Evolutionary conservation across 2,888 invertebrate species (phyloP), one percentile per base, ranked within the genome.

Genomic region (Watsonalla binaria): DNA sequence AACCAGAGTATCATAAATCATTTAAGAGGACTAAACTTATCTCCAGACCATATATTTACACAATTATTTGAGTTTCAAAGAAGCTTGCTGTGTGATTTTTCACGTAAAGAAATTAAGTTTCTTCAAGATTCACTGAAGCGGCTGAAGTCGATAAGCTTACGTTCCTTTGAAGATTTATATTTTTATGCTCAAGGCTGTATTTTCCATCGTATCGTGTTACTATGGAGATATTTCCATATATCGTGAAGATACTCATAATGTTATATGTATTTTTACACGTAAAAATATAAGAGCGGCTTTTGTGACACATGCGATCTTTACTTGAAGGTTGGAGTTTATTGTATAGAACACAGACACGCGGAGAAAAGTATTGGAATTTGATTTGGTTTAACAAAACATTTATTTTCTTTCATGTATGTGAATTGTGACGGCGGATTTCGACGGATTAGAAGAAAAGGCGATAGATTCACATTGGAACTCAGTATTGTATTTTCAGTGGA

Each of bases 161-260:
- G 60, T 54, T 57, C 60, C 66, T 66, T 66, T 66, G 66, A 66
- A 62, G 55, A 63, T 57, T 59, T 63, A 60, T 57, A 53, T 63
- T 62, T 60, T 53, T 51, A 48, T 39, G 56, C 54, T 50, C 45
- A 0, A 53, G 52, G 59, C 54, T 57, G 15, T 49, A 59, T 59
- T 57, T 62, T 59, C 14, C 47, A 52, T 13, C 50, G 45, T 51
- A 51, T 56, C 51, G 14, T 42, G 48, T 65, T 52, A 34, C 49
- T 39, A 37, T 49, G 49, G 39, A 39, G 49, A 37, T 37, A 49
- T 49, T 39, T 15, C 8, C 49, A 39, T 49, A 42, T 5, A 42
- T 9, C 5, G 42, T 11, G 42, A 42, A 11, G 5, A 8, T 42
- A 11, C 42, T 37, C 37, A 8, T 37, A 37, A 42, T 42, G 8